Conservation (phyloP, 2,113 vertebrate genomes). For the Pachyramphus minor region DNA sequence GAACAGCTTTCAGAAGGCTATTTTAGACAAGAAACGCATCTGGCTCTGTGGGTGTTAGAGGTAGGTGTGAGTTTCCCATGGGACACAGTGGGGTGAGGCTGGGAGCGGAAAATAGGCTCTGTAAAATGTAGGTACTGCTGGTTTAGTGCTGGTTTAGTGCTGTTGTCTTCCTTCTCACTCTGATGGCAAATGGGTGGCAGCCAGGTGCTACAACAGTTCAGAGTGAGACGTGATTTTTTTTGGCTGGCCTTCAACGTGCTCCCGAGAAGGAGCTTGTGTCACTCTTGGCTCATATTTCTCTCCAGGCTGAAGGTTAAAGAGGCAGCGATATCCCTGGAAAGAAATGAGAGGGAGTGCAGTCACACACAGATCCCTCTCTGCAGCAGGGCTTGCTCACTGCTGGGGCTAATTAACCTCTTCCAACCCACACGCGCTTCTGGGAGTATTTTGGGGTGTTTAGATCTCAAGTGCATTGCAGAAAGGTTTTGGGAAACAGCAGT, state of each 20-base stretch:
- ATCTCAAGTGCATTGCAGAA: neutral
- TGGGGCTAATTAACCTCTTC: neutral
- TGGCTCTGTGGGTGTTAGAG: neutral
- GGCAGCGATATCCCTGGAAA: neutral
- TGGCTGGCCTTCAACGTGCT: neutral
- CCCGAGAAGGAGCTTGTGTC: rapidly evolving
- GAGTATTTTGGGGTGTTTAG: neutral
- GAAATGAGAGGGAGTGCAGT: neutral
- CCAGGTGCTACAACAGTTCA: neutral
- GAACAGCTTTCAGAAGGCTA: neutral
- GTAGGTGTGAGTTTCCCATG: neutral
- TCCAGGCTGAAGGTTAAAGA: neutral
- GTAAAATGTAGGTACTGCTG: neutral
- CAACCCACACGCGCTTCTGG: neutral
- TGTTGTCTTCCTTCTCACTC: neutral
- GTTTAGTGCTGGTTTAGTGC: neutral
- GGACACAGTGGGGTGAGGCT: neutral
- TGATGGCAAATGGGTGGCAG: neutral
- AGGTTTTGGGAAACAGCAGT: neutral
- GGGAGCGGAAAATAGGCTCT: neutral
- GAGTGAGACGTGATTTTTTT: neutral
- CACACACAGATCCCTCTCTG: neutral
- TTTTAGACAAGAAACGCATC: neutral
- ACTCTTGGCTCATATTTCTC: neutral
- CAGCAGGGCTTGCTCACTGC: neutral